These are phyloP conservation scores for Operophtera brumata DNA, from an alignment of 2,888 invertebrate genomes.

Conservation along the genomic window DNA sequence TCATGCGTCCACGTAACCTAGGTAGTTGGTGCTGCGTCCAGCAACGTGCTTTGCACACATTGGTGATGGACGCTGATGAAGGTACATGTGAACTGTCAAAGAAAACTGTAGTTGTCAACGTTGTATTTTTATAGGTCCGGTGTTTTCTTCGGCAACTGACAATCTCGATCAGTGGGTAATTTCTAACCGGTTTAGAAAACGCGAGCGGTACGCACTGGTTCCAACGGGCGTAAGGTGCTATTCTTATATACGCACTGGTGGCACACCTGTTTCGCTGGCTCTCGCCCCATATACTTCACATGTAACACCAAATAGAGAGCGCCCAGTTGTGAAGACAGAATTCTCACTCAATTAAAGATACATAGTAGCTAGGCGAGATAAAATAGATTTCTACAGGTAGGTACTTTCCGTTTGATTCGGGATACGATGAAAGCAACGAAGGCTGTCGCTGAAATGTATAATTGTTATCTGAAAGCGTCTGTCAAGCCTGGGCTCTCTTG, in stretches of 20 bases:
- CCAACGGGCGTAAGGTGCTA: conserved; percentile 39
- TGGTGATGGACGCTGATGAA: conserved; percentile 3
- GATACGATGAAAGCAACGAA: not conserved
- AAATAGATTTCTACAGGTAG: conserved; percentile 24
- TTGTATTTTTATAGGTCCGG: conserved; percentile 65
- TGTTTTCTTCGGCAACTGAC: conserved; percentile 76
- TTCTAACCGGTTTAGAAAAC: conserved; percentile 81
- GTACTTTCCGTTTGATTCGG: not conserved
- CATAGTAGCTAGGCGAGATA: conserved; percentile 12
- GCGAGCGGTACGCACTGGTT: conserved; percentile 49
- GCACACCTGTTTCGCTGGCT: conserved; percentile 46
- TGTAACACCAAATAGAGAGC: conserved; percentile 43
- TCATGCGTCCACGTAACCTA: conserved; percentile 1
- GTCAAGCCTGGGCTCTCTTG: not conserved
- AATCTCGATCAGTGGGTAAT: conserved; percentile 79
- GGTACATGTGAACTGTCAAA: conserved; percentile 40
- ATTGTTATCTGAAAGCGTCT: not conserved
- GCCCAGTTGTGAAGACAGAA: conserved; percentile 28
- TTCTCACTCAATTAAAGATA: conserved; percentile 33
- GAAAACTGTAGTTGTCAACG: conserved; percentile 61
- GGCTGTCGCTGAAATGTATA: too few relatives aligned
- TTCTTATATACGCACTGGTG: conserved; percentile 45
- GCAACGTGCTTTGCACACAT: not conserved
- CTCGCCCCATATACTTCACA: conserved; percentile 63
- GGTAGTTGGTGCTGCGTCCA: not conserved